Percentiles rank a stretch among this genome's conserved stretches.
Evolutionary conservation across 1,140 invertebrate species (phyloP).

Genomic region (Lepeophtheirus salmonis): DNA sequence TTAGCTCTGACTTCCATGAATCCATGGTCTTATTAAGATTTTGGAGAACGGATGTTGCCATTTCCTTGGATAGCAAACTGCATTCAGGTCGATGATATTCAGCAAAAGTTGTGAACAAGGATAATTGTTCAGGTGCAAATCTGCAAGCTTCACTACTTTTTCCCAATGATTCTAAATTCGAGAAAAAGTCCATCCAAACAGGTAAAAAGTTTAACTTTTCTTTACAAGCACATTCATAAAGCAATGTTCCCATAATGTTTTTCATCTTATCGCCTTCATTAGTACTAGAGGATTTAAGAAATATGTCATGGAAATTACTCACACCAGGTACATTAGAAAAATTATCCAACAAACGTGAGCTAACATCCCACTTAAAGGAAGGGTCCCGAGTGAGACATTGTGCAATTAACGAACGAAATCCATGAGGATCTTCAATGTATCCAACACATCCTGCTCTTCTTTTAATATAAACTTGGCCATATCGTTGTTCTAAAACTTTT

Average conservation of each 20-base stretch:
- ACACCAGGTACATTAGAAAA: conserved; percentile 36
- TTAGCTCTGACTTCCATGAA: background rate
- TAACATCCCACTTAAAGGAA: conserved; percentile 39
- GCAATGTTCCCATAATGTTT: conserved; percentile 48
- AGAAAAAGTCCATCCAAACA: conserved; percentile 36
- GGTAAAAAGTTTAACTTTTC: conserved; percentile 61
- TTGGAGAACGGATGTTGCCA: background rate
- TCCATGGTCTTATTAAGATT: background rate
- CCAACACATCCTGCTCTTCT: conserved; percentile 70
- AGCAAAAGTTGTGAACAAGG: background rate
- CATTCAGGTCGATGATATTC: background rate
- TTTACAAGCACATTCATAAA: conserved; percentile 65
- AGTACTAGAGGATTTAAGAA: conserved; percentile 30
- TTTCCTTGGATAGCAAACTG: background rate
- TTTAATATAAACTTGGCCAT: conserved; percentile 58
- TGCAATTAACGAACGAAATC: conserved; percentile 58
- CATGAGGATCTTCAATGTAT: conserved; percentile 66
- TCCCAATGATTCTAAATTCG: background rate
- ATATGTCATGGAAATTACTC: conserved; percentile 38
- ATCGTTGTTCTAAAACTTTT: conserved; percentile 44
- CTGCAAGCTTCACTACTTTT: background rate
- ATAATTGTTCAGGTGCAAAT: background rate
- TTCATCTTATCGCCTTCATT: conserved; percentile 34
- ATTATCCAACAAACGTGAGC: conserved; percentile 32
- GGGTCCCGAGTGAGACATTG: conserved; percentile 61